Evolutionary conservation across 1,140 invertebrate genomes (phyloP), one percentile per base, ranked within the genome.

Genomic region (Saxidomus purpurata): DNA sequence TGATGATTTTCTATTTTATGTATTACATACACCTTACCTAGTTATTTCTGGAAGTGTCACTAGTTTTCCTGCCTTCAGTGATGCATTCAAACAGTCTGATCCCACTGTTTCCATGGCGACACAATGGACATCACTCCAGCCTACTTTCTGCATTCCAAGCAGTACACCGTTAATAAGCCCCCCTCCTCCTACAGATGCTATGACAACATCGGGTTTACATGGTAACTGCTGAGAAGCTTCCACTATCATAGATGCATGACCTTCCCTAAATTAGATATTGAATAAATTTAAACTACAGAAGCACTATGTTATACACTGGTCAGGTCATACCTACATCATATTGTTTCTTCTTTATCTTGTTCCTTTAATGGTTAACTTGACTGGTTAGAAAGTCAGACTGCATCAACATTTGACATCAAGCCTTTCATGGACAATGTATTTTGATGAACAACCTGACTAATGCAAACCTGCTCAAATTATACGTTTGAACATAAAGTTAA

Each of bases 71-170:
- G 94, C 95, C 86, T 95, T 91, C 0, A 97, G 69, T 13, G 96
- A 94, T 15, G 93, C 91, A 91, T 96, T 96, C 36, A 96, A 96
- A 83, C 95, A 96, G 87, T 96, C 93, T 40, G 96, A 95, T 17
- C 96, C 96, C 36, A 91, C 91, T 6, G 96, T 97, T 94, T 97
- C 96, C 95, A 97, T 96, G 40, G 96, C 95, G 67, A 97, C 63
- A 31, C 97, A 93, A 43, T 96, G 96, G 43, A 96, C 94, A 89
- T 94, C 89, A 93, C 93, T 76, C 94, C 93, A 95, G 13, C 96
- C 96, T 90, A 93, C 95, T 91, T 94, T 91, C 76, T 90, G 84
- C 94, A 95, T 93, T 3, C 94, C 95, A 63, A 94, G 84, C 34
- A 94, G 63, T 25, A 95, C 87, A 34, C 95, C 94, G 88, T 92